These are phyloP conservation scores for Eleginops maclovinus DNA, from an alignment of 2,113 vertebrate genomes.

Conservation along the genomic window DNA sequence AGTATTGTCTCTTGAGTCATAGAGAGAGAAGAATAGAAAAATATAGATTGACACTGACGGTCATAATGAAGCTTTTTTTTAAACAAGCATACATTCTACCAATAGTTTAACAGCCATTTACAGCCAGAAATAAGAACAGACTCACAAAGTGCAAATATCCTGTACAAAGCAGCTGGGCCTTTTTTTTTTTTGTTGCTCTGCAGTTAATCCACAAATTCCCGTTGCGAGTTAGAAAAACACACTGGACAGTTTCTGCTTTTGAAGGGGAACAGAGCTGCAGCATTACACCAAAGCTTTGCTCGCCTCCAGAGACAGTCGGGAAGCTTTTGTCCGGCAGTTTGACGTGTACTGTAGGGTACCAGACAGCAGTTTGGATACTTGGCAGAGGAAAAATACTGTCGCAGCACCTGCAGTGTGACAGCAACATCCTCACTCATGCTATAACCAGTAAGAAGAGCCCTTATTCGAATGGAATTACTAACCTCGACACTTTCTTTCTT, in stretches of 20 bases:
- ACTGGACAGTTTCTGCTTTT: conserved; percentile 21
- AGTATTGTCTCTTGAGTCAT: conserved; percentile 41
- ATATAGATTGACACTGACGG: conserved; percentile 66
- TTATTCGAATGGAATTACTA: conserved; percentile 58
- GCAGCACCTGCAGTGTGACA: conserved; percentile 25
- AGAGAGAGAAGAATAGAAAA: conserved; percentile 76
- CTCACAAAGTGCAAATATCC: conserved; percentile 35
- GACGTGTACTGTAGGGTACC: conserved; percentile 18
- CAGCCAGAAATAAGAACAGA: conserved; percentile 23
- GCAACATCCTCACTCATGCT: conserved; percentile 61
- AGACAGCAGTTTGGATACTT: conserved; percentile 40
- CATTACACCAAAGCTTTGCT: conserved; percentile 31
- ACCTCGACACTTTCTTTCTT: conserved; percentile 13
- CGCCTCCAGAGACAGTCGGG: conserved; percentile 32
- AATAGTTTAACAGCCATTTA: conserved; percentile 33
- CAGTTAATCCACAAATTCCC: conserved; percentile 21
- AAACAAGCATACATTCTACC: conserved; percentile 64
- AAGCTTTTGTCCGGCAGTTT: conserved; percentile 44
- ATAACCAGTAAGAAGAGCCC: conserved; percentile 71
- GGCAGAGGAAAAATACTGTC: conserved; percentile 29
- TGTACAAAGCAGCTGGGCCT: conserved; percentile 47
- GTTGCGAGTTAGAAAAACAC: conserved; percentile 32
- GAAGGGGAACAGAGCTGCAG: conserved; percentile 42
- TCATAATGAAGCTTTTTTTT: conserved; percentile 51
- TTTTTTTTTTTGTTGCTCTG: conserved; percentile 11